Evolutionary conservation across 2,113 vertebrate genomes (phyloP).

Genomic region (Phoenicopterus ruber): DNA sequence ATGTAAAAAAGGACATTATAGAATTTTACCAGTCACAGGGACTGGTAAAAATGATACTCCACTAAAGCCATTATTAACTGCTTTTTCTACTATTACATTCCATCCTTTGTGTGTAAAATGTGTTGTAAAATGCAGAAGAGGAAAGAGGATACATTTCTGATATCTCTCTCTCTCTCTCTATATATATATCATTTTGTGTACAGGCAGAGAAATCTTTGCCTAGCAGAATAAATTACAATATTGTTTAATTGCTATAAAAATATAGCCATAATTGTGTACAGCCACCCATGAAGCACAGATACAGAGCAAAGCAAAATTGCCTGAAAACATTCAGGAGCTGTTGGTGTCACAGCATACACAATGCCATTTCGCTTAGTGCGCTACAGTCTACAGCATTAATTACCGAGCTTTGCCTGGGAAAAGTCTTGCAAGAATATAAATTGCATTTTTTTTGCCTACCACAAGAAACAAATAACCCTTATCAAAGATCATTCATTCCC

Average conservation of each 20-base stretch:
- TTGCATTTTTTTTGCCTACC: background rate
- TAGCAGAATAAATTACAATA: background rate
- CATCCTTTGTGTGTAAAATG: background rate
- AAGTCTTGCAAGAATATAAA: slow-evolving; percentile 20
- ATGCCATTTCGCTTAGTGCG: background rate
- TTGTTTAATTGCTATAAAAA: background rate
- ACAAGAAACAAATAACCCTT: slow-evolving; percentile 26
- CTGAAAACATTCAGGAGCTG: background rate
- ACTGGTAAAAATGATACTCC: background rate
- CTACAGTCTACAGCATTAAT: background rate
- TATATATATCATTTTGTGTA: background rate
- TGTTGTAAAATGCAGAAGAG: background rate
- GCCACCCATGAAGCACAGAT: background rate
- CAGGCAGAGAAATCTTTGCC: background rate
- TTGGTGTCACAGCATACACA: background rate
- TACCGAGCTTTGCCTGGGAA: background rate
- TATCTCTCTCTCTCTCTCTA: background rate
- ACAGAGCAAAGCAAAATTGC: background rate
- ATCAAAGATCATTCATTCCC: background rate
- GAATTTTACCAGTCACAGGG: background rate
- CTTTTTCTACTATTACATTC: background rate
- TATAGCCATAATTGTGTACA: background rate
- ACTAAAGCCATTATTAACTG: background rate
- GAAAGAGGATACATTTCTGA: background rate
- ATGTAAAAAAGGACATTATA: background rate